phyloP scores from a whole-genome alignment of 2,797 vertebrate genomes.

The Sphenopsis melanotis region DNA sequence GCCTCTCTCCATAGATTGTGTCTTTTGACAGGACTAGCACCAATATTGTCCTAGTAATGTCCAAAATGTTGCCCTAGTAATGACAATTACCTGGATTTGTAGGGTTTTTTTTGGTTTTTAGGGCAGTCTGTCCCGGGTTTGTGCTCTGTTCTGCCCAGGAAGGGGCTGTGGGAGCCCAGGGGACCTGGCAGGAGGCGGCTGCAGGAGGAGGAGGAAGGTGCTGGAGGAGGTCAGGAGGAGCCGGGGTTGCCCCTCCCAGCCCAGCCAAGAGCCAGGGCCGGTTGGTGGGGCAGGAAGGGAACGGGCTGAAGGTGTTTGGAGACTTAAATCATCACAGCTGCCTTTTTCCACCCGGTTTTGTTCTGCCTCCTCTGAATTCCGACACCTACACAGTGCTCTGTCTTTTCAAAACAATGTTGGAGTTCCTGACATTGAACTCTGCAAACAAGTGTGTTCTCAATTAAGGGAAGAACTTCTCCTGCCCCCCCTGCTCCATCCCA shows the following conservation, averaged over 20 bases:
- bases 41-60: background rate
- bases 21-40: background rate
- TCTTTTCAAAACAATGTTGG: slow-evolving; percentile 54
- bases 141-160: background rate
- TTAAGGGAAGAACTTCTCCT: slow-evolving; percentile 56
- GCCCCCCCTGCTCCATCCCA: background rate
- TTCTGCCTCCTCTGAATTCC: slow-evolving; percentile 60
- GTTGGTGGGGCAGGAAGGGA: slow-evolving; percentile 11
- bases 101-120: background rate
- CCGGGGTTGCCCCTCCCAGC: background rate
- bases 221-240: background rate
- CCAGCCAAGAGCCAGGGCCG: background rate
- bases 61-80: background rate
- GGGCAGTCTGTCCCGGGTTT: background rate
- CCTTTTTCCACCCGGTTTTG: slow-evolving; percentile 50
- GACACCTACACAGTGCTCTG: slow-evolving; percentile 58
- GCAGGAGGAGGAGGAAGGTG: background rate
- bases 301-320: background rate
- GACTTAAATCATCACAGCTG: slow-evolving; percentile 55
- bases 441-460: slow-evolving; percentile 68
- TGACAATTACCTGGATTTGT: background rate
- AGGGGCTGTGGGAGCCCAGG: background rate
- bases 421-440: slow-evolving; percentile 56
- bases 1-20: background rate
- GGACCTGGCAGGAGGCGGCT: background rate